phyloP scores from a whole-genome alignment of 1,140 invertebrate species.

The Saccostrea echinata region DNA sequence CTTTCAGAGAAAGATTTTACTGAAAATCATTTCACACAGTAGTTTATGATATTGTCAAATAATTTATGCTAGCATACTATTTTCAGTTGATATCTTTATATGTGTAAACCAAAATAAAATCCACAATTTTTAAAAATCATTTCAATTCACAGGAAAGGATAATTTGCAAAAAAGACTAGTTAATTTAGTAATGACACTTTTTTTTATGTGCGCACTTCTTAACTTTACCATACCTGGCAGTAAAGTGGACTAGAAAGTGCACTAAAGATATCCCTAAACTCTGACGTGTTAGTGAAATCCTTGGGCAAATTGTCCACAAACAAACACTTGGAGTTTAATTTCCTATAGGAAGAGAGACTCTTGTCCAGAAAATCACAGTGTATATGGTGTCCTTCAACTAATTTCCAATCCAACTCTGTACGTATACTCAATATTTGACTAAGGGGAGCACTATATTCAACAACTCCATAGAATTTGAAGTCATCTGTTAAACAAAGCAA shows the following conservation, averaged over 20 bases:
- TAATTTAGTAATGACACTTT: too few species aligned
- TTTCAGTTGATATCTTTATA: too few species aligned
- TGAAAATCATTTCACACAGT: too few species aligned
- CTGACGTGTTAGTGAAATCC: constrained; percentile 82
- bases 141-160: too few species aligned
- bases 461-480: constrained; percentile 84
- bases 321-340: constrained; percentile 83
- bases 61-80: too few species aligned
- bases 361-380: constrained; percentile 81
- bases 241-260: constrained; percentile 82
- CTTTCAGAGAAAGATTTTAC: too few species aligned
- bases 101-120: too few species aligned
- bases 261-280: constrained; percentile 83
- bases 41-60: too few species aligned
- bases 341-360: constrained; percentile 77
- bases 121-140: too few species aligned
- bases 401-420: constrained; percentile 81
- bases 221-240: constrained; percentile 83
- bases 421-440: constrained; percentile 79
- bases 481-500: constrained; percentile 72
- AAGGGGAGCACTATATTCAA: constrained; percentile 81
- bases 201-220: too few species aligned
- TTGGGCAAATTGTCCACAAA: constrained; percentile 82
- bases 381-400: constrained; percentile 77
- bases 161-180: too few species aligned